Percentiles rank a stretch among this genome's conserved stretches.
phyloP scores from a whole-genome alignment of 2,888 invertebrate genomes.

The Metopia argyrocephala region DNA sequence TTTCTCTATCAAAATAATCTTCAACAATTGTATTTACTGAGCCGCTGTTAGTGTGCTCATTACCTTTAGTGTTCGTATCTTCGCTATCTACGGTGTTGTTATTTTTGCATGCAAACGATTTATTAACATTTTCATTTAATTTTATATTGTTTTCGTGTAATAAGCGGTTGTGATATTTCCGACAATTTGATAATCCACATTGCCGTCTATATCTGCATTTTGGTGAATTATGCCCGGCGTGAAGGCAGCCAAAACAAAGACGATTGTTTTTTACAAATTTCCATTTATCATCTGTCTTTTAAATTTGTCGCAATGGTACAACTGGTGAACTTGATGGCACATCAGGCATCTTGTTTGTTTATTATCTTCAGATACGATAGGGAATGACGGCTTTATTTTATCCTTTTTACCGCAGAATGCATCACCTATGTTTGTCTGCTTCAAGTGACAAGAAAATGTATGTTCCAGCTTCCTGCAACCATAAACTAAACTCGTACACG shows the following conservation, averaged over 20 bases:
- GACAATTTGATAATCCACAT: slow-evolving; percentile 10
- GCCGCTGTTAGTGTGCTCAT: neutral
- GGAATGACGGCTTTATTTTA: slow-evolving; percentile 21
- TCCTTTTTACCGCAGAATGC: neutral
- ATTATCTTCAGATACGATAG: slow-evolving; percentile 12
- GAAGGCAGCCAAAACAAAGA: too few relatives aligned
- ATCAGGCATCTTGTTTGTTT: neutral
- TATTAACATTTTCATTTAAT: neutral
- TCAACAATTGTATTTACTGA: too few relatives aligned
- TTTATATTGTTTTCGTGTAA: slow-evolving; percentile 13
- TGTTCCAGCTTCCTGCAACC: slow-evolving; percentile 30
- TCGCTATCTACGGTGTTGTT: neutral
- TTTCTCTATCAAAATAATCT: too few relatives aligned
- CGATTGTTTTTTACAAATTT: slow-evolving; percentile 6
- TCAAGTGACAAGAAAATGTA: slow-evolving; percentile 29
- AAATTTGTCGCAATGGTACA: too few relatives aligned
- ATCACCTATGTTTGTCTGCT: slow-evolving; percentile 5
- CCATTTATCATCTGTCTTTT: slow-evolving; percentile 20
- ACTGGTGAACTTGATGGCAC: slow-evolving; percentile 5
- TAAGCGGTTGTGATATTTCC: slow-evolving; percentile 18
- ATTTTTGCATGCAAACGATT: neutral
- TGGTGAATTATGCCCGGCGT: neutral
- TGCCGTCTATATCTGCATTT: slow-evolving; percentile 3
- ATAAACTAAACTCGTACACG: slow-evolving; percentile 23
- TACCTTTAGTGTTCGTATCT: neutral